A percentile compares a stretch with the other conserved stretches of the same genome.
phyloP scores from a whole-genome alignment of 92 coral and sea anemone genomes.

The Heteractis magnifica region DNA sequence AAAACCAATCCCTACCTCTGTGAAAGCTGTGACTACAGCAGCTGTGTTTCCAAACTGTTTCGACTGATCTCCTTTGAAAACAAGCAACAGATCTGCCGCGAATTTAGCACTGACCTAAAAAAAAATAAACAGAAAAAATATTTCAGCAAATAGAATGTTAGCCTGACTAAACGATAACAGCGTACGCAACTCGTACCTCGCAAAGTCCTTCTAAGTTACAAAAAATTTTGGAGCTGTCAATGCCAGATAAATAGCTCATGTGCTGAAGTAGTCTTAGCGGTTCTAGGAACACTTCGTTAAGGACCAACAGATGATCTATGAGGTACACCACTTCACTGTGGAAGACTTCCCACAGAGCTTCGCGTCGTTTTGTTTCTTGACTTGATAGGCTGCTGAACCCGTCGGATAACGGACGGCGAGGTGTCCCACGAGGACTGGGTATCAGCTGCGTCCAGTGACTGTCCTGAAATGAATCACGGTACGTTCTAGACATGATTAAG shows the following conservation, averaged over 20 bases:
- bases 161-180: not conserved
- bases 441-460: constrained; percentile 95
- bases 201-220: constrained; percentile 85
- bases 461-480: constrained; percentile 43
- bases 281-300: constrained; percentile 92
- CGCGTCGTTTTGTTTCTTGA: constrained; percentile 94
- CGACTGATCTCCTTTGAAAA: constrained; percentile 87
- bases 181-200: constrained; percentile 54
- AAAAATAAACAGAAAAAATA: not conserved
- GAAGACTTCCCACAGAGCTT: constrained; percentile 96
- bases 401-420: constrained; percentile 75
- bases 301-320: constrained; percentile 83
- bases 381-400: constrained; percentile 68
- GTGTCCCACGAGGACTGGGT: constrained; percentile 52
- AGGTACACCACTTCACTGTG: constrained; percentile 97
- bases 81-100: constrained; percentile 82
- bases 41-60: constrained; percentile 96
- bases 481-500: not conserved
- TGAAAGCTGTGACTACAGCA: constrained; percentile 92
- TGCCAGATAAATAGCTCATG: constrained; percentile 69
- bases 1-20: constrained; percentile 59
- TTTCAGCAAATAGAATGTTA: not conserved
- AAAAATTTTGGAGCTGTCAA: constrained; percentile 75
- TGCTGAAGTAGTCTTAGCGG: constrained; percentile 81
- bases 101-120: constrained; percentile 91